phyloP scores from a whole-genome alignment of 2,888 invertebrate species.

The Diaphora mendica region DNA sequence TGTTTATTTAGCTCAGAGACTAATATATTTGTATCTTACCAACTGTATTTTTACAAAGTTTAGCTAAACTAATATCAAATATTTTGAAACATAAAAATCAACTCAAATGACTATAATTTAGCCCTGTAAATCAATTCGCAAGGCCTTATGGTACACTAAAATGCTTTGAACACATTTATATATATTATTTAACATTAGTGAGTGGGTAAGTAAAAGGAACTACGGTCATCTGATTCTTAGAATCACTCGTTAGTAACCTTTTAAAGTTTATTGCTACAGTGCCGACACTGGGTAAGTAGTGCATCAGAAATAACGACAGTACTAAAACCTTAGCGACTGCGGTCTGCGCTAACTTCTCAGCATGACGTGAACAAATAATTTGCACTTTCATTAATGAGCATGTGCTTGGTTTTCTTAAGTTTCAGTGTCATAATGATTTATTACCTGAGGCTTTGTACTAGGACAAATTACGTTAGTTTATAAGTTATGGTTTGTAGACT shows the following conservation, averaged over 20 bases:
- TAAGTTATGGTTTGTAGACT: constrained; percentile 37
- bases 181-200: constrained; percentile 27
- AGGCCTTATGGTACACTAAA: constrained; percentile 5
- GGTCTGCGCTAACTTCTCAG: constrained; percentile 23
- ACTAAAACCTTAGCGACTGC: constrained; percentile 34
- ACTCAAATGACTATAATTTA: background rate
- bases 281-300: constrained; percentile 1
- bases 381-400: constrained; percentile 53
- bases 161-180: constrained; percentile 28
- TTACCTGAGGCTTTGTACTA: constrained; percentile 44
- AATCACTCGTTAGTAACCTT: constrained; percentile 40
- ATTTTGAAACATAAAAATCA: background rate
- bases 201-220: constrained; percentile 37
- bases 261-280: constrained; percentile 25
- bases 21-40: too few relatives aligned
- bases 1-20: too few relatives aligned
- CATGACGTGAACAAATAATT: constrained; percentile 54
- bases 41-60: too few relatives aligned
- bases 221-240: constrained; percentile 44
- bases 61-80: background rate
- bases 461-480: constrained; percentile 45
- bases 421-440: constrained; percentile 53
- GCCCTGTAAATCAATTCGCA: background rate
- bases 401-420: constrained; percentile 48
- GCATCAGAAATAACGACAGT: constrained; percentile 27